Base-by-base conservation (phyloP, 2,797 vertebrate genomes). In the Oophaga sylvatica region DNA sequence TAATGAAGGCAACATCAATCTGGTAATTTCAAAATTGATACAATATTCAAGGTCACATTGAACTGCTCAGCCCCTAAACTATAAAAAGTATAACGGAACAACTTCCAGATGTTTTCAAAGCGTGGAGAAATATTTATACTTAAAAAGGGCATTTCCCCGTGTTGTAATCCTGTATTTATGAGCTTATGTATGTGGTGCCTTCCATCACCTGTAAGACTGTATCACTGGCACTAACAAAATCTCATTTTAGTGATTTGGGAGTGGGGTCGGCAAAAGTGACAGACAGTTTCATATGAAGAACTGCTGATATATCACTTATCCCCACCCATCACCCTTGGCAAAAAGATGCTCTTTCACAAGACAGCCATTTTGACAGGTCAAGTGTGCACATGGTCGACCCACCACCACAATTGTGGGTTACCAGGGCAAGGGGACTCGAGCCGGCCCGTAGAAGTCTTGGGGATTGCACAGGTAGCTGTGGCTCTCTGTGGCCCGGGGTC, bases 241-340 rank as follows among this genome's bases (percentile, higher is more conserved):
- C 78, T 63, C 29, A 80, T 62, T 80, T 62, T 63, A 22, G 78
- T 80, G 78, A 80, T 80, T 80, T 62, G 45, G 45, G 41, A n/a
- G 78, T 35, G 29, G 10, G 20, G 29, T 57, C 35, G 57, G 26
- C 78, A 80, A 5, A 79, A 80, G 78, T 60, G 78, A 80, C 57
- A 60, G 53, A 59, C 59, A 31, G 78, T 59, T 63, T 22, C 41
- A 5, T 41, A 35, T 62, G 29, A 79, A 56, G 35, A 79, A 11
- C 60, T 29, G n/a, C n/a, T n/a, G n/a, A 80, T 80, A 62, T 41
- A 63, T 60, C 29, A 19, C 56, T 59, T 41, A 59, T 63, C 41
- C 78, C 77, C 29, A 60, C 57, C 59, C 26, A 79, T 79, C 57
- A 60, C 26, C 6, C 56, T 31, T 26, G 8, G 17, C 48, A 57